Evolutionary conservation across 1,140 invertebrate genomes (phyloP), one percentile per base, ranked within the genome.

Genomic region (Calephelis nemesis): DNA sequence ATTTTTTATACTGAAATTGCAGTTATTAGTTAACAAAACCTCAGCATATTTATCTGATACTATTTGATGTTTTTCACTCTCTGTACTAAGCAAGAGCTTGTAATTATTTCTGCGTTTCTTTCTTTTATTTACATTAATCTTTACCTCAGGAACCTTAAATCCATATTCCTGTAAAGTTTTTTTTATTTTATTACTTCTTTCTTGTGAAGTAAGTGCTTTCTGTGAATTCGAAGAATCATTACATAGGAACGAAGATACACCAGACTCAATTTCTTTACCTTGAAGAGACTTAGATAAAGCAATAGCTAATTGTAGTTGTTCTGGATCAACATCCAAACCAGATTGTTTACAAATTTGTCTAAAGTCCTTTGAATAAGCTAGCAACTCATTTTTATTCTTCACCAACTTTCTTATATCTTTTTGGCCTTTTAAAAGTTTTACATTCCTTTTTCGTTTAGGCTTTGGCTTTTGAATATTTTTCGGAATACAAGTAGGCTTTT

Each of bases 241-340:
- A 30, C 69, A 8, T 39, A 6, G 7, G n/a, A 9, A 13, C 7
- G 39, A 64, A 8, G 5, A 45, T 45, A 63, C 62, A 10, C 42
- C 63, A 10, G 69, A 7, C 10, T 68, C 52, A 11, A 63, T 15
- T 65, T 84, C 72, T 13, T 75, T n/a, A 4, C 70, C 79, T 75
- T 90, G 83, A 30, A 91, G 63, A 7, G 93, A 94, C 72, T 92
- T 92, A 48, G 93, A 94, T 47, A 94, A 75, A 67, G 93, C 93
- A 70, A 94, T 85, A 45, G 93, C 93, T 70, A 94, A 67, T 76
- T 94, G 92, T 42, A 94, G 76, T 69, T 94, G 90, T 71, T 94
- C 93, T 5, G 90, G 77, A 82, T 94, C 91, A 8, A 92, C 83
- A 85, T 93, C 92, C 30, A 92, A 63, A 19, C 90, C 88, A 67